Evolutionary conservation across 2,888 invertebrate species (phyloP).

Genomic region (Phalangium opilio): DNA sequence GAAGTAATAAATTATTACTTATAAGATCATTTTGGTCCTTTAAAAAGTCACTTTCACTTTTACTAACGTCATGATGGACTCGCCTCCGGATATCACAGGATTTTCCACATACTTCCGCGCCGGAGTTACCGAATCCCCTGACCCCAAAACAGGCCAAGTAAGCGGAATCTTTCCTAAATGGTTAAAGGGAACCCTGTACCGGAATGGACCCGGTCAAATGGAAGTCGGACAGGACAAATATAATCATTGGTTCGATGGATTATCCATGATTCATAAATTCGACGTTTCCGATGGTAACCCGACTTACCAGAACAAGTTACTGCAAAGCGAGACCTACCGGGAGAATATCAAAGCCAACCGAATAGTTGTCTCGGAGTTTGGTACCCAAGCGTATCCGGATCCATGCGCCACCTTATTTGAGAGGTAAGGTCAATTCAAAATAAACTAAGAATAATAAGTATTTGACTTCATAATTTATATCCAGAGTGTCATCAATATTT

Average conservation of each 20-base stretch:
- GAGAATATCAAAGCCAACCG: constrained; percentile 49
- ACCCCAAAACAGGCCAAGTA: too few species aligned
- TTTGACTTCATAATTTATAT: background rate
- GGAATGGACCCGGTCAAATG: constrained; percentile 76
- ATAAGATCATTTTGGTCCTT: too few species aligned
- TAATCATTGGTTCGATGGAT: constrained; percentile 76
- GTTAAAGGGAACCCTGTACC: constrained; percentile 60
- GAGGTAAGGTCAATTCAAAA: constrained; percentile 23
- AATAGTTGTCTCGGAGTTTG: constrained; percentile 73
- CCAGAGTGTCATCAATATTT: constrained; percentile 21
- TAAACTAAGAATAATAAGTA: background rate
- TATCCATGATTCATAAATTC: constrained; percentile 48
- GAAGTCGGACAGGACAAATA: constrained; percentile 62
- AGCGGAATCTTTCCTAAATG: constrained; percentile 44
- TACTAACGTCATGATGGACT: too few species aligned
- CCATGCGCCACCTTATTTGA: constrained; percentile 41
- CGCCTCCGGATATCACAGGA: too few species aligned
- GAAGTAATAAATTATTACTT: too few species aligned
- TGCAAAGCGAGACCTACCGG: constrained; percentile 47
- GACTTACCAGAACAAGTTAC: constrained; percentile 62
- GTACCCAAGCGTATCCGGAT: constrained; percentile 56
- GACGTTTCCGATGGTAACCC: constrained; percentile 53
- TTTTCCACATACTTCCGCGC: too few species aligned
- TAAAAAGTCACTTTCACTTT: too few species aligned
- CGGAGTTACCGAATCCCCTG: too few species aligned